phyloP scores from a whole-genome alignment of 2,888 invertebrate genomes.

The Buathra laborator region DNA sequence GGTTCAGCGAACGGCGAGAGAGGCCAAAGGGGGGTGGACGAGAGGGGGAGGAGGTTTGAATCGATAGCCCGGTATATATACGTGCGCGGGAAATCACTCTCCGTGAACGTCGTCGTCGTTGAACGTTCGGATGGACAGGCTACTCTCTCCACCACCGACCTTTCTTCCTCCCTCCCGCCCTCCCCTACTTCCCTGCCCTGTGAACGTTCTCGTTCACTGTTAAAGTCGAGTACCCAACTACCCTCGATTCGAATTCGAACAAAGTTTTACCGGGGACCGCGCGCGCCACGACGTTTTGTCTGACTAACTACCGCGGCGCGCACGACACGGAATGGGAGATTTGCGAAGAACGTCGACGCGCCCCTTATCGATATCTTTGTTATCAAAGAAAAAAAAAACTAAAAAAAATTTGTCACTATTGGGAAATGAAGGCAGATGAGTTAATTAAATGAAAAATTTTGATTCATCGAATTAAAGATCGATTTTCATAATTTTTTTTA shows the following conservation, averaged over 20 bases:
- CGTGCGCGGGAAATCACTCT: conserved; percentile 71
- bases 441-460: too few relatives aligned
- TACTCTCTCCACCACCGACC: conserved; percentile 28
- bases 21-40: conserved; percentile 4
- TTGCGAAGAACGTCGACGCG: conserved; percentile 45
- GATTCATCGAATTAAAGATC: too few relatives aligned
- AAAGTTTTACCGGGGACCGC: conserved; percentile 58
- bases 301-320: conserved; percentile 51
- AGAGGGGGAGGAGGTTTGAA: conserved; percentile 55
- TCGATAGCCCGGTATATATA: conserved; percentile 70
- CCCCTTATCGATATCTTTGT: conserved; percentile 50
- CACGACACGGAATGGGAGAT: conserved; percentile 24
- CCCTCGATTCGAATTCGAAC: conserved; percentile 56
- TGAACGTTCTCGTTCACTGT: conserved; percentile 35
- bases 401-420: too few relatives aligned
- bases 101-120: conserved; percentile 67
- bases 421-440: too few relatives aligned
- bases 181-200: neutral
- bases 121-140: conserved; percentile 40
- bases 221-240: conserved; percentile 54
- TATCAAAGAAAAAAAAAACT: conserved; percentile 27
- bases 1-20: conserved; percentile 52
- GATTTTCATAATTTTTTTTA: too few relatives aligned
- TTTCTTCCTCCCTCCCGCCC: conserved; percentile 29
- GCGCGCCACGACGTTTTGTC: conserved; percentile 48